A percentile compares a stretch with the other conserved stretches of the same genome.
phyloP scores from a whole-genome alignment of 2,113 vertebrate genomes.

The Ascaphus truei region DNA sequence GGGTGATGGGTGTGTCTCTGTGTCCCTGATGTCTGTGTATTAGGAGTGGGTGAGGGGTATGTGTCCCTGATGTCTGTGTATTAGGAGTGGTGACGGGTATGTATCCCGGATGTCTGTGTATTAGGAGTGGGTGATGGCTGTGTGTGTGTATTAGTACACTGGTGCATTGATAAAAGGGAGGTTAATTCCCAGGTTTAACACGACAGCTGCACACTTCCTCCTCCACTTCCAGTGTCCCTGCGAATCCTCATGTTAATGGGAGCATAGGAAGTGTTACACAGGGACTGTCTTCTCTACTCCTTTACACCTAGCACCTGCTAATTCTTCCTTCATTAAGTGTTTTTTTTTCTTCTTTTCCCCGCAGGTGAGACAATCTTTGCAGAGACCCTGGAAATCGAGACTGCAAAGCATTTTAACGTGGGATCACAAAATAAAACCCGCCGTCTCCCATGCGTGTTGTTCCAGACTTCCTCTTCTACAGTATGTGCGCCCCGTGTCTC shows the following conservation, averaged over 20 bases:
- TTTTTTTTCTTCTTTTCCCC: background rate
- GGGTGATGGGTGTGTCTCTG: too few relatives aligned
- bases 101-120: too few relatives aligned
- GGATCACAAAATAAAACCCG: background rate
- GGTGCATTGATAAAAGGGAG: background rate
- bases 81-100: too few relatives aligned
- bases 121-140: too few relatives aligned
- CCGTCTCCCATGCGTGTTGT: slow-evolving; percentile 22
- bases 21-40: too few relatives aligned
- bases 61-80: too few relatives aligned
- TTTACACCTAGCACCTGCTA: too few relatives aligned
- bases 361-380: slow-evolving; percentile 5
- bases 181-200: slow-evolving; percentile 6
- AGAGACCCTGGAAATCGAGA: background rate
- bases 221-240: background rate
- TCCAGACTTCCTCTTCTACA: background rate
- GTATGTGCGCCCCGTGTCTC: background rate
- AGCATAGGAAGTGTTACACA: too few relatives aligned
- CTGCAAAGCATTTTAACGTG: background rate
- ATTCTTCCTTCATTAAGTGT: background rate
- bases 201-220: background rate
- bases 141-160: background rate
- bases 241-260: too few relatives aligned
- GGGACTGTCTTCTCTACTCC: too few relatives aligned
- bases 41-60: too few relatives aligned